These are phyloP conservation scores for Trachelus tabidus DNA, from an alignment of 2,888 invertebrate species.

Conservation along the genomic window DNA sequence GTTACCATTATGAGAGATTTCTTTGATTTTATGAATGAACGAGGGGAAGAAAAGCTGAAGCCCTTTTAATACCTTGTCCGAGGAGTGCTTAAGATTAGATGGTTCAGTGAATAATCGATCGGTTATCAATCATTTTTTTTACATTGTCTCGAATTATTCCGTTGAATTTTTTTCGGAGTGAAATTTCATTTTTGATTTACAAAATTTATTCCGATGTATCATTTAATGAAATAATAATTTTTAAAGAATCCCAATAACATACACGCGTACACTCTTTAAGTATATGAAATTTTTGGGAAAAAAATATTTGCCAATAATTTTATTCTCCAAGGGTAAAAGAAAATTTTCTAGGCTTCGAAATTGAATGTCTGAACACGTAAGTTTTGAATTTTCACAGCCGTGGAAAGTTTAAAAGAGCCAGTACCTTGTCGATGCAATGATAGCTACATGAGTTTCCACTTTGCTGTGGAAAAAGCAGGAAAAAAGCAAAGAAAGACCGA, in stretches of 20 bases:
- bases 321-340: neutral
- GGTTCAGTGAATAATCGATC: neutral
- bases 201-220: too few relatives aligned
- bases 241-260: too few relatives aligned
- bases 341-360: neutral
- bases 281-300: neutral
- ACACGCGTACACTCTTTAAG: too few relatives aligned
- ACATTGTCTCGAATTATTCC: neutral
- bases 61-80: neutral
- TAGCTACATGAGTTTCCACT: conserved; percentile 28
- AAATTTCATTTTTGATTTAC: neutral
- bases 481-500: neutral
- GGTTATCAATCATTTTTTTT: neutral
- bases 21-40: neutral
- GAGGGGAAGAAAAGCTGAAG: neutral
- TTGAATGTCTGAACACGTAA: neutral
- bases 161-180: neutral
- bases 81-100: neutral
- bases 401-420: neutral
- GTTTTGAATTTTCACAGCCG: neutral
- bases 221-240: too few relatives aligned
- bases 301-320: neutral
- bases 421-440: conserved; percentile 16
- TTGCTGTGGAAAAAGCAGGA: neutral
- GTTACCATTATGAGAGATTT: neutral